Conservation (phyloP, 2,797 vertebrate species). For the Hippoglossus hippoglossus region DNA sequence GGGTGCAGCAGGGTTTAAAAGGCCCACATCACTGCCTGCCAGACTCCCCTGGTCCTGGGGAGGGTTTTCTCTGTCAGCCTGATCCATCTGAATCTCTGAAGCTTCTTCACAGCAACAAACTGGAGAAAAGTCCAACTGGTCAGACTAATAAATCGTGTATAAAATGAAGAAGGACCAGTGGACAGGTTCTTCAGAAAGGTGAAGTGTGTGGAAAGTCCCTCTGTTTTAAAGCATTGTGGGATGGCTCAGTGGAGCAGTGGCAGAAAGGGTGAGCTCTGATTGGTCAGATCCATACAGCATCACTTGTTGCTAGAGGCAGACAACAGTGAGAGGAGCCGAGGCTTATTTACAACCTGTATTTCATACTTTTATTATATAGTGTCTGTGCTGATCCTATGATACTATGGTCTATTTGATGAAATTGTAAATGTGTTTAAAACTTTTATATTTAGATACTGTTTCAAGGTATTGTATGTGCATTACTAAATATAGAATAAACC, state of each 20-base stretch:
- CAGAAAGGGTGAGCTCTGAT: constrained; percentile 42
- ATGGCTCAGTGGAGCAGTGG: neutral
- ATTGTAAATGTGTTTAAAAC: too few relatives aligned
- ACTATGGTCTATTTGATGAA: too few relatives aligned
- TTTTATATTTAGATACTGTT: neutral
- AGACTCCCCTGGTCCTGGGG: constrained; percentile 40
- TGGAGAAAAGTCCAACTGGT: neutral
- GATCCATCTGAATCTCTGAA: constrained; percentile 50
- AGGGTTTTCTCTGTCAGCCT: constrained; percentile 18
- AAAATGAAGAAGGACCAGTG: constrained; percentile 37
- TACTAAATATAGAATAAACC: too few relatives aligned
- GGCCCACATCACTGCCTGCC: constrained; percentile 50
- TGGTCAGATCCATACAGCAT: constrained; percentile 57
- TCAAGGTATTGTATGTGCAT: too few relatives aligned
- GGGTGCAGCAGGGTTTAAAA: neutral
- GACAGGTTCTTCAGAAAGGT: constrained; percentile 40
- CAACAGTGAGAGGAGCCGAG: neutral
- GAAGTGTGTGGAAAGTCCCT: constrained; percentile 34
- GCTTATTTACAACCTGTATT: neutral
- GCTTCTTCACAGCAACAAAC: constrained; percentile 8
- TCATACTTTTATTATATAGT: neutral
- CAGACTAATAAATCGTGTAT: neutral
- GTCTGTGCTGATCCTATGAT: too few relatives aligned
- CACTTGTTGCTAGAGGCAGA: constrained; percentile 79
- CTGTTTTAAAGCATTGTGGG: constrained; percentile 14